These are phyloP conservation scores for Gambusia yucatana DNA, from an alignment of 2,797 vertebrate genomes.

Conservation along the genomic window DNA sequence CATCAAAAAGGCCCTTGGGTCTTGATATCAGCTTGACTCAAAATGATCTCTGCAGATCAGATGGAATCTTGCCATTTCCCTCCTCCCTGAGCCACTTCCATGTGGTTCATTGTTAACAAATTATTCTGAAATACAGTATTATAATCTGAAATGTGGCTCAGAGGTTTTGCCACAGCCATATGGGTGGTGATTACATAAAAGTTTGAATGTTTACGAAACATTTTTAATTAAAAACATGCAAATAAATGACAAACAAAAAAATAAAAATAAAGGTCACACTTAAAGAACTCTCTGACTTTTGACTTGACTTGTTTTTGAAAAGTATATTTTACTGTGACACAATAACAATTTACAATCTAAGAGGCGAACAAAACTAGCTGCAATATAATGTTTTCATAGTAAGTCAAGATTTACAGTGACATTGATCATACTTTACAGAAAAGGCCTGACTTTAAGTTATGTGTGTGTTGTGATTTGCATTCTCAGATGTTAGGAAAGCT, in stretches of 20 bases:
- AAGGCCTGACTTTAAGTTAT: neutral
- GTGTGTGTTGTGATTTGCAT: constrained; percentile 13
- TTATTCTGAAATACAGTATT: neutral
- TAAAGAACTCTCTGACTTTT: too few species aligned
- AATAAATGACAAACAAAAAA: neutral
- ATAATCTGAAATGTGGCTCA: neutral
- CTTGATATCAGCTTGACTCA: neutral
- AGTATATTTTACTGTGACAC: neutral
- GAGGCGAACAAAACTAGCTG: neutral
- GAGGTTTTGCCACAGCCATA: neutral
- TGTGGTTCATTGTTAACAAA: neutral
- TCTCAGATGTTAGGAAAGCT: constrained; percentile 27
- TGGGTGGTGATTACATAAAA: neutral
- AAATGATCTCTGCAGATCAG: neutral
- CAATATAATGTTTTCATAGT: neutral
- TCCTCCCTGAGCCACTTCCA: neutral
- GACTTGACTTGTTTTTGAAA: neutral
- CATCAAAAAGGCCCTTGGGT: neutral
- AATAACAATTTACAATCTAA: neutral
- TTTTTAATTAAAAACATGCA: neutral
- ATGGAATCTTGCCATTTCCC: neutral
- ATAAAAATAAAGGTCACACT: neutral
- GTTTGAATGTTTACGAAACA: neutral
- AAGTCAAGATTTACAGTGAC: neutral
- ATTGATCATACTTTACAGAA: neutral